Conservation (phyloP, 2,888 invertebrate species). For the Phorcus lineatus region DNA sequence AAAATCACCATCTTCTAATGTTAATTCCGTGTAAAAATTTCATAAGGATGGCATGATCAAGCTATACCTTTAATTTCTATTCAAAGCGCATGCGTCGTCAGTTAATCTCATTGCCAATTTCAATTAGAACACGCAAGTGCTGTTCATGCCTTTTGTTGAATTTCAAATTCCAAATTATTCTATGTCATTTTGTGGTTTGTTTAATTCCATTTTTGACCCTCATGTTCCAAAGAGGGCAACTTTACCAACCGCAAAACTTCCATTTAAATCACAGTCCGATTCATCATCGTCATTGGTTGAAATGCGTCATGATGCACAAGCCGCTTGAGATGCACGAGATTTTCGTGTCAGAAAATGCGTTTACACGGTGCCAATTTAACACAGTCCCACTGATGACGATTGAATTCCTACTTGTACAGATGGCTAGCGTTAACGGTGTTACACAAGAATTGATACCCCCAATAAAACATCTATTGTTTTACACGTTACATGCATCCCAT, state of each 20-base stretch:
- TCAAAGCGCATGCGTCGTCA: neutral
- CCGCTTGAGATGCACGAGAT: no score
- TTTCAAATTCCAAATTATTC: conserved; percentile 15
- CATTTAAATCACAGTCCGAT: neutral
- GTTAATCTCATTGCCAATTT: neutral
- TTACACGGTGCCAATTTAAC: neutral
- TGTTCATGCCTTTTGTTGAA: neutral
- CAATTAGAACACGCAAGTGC: neutral
- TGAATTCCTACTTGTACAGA: neutral
- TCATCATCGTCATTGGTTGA: neutral
- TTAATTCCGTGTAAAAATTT: neutral
- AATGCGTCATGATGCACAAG: neutral
- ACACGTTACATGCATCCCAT: no score
- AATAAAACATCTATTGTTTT: no score
- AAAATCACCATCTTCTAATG: neutral
- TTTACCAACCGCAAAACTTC: conserved; percentile 2
- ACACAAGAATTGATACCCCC: neutral
- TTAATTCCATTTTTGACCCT: neutral
- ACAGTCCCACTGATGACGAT: neutral
- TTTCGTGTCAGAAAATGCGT: neutral
- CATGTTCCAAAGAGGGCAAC: neutral
- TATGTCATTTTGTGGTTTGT: neutral
- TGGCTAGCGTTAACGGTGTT: neutral
- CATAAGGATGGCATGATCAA: neutral
- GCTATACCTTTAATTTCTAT: neutral